These are phyloP conservation scores for Ectobius pallidus DNA, from an alignment of 2,888 invertebrate genomes.

Conservation along the genomic window DNA sequence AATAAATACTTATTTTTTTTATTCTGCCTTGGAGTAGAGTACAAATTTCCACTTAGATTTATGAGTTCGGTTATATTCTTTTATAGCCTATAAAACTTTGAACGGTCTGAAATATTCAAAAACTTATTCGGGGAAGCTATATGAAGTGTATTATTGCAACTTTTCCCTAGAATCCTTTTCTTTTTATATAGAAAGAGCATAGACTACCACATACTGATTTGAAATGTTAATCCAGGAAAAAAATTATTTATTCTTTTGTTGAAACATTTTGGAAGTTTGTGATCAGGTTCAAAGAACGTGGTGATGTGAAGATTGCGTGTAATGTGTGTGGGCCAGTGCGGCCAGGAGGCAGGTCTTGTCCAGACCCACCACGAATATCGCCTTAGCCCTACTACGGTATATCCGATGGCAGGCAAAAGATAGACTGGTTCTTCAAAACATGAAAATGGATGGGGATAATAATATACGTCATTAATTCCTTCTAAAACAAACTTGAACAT, in stretches of 20 bases:
- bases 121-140: too few relatives aligned
- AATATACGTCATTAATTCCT: constrained; percentile 34
- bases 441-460: constrained; percentile 35
- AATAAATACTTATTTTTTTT: too few relatives aligned
- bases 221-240: too few relatives aligned
- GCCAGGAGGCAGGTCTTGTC: not conserved
- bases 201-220: too few relatives aligned
- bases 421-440: constrained; percentile 34
- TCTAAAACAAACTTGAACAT: constrained; percentile 34
- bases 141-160: too few relatives aligned
- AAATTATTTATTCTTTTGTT: not conserved
- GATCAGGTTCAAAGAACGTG: not conserved
- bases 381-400: constrained; percentile 10
- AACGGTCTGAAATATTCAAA: too few relatives aligned
- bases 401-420: constrained; percentile 30
- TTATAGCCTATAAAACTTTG: too few relatives aligned
- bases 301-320: constrained; percentile 26
- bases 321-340: constrained; percentile 18
- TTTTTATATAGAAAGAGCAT: too few relatives aligned
- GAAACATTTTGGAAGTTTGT: not conserved
- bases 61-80: too few relatives aligned
- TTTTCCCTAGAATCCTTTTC: too few relatives aligned
- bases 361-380: constrained; percentile 33
- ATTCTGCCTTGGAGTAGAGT: too few relatives aligned
- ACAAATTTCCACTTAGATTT: too few relatives aligned